Percentiles rank a stretch among this genome's conserved stretches.
These are phyloP conservation scores for Callyntrura guangdongensis DNA, from an alignment of 2,888 invertebrate species.

Conservation along the genomic window DNA sequence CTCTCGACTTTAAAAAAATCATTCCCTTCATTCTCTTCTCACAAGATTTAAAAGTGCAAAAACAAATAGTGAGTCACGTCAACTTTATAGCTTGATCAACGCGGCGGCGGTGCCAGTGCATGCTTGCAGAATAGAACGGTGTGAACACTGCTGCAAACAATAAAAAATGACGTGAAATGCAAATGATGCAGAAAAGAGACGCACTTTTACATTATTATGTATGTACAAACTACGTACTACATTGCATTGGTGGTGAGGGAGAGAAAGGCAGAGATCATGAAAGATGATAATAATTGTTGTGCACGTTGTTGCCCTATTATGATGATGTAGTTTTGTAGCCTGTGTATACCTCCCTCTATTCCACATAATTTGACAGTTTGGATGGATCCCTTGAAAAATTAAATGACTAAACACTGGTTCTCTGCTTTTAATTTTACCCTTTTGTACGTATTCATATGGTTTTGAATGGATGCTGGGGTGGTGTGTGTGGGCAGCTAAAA, in stretches of 20 bases:
- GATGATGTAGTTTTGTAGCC: constrained; percentile 13
- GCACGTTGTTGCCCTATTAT: constrained; percentile 35
- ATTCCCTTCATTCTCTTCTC: neutral
- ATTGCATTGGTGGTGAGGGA: neutral
- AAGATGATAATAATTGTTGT: constrained; percentile 22
- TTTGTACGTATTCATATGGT: neutral
- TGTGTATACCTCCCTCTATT: constrained; percentile 38
- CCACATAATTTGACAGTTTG: constrained; percentile 62
- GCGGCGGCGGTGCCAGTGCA: neutral
- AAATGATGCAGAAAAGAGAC: constrained; percentile 38
- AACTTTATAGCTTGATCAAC: constrained; percentile 10
- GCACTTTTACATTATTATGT: neutral
- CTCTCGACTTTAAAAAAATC: constrained; percentile 4
- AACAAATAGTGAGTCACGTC: constrained; percentile 50
- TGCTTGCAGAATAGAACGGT: neutral
- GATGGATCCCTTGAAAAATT: constrained; percentile 49
- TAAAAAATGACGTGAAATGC: constrained; percentile 40
- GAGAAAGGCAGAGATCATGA: constrained; percentile 2
- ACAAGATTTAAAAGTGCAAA: constrained; percentile 35
- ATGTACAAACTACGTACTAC: neutral
- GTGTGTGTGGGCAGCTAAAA: constrained; percentile 43
- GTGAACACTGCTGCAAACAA: neutral
- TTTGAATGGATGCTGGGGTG: neutral
- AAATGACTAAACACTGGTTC: constrained; percentile 6
- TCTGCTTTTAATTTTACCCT: neutral